These are phyloP conservation scores for Polylopha cassiicola DNA, from an alignment of 2,888 invertebrate species.

Conservation along the genomic window DNA sequence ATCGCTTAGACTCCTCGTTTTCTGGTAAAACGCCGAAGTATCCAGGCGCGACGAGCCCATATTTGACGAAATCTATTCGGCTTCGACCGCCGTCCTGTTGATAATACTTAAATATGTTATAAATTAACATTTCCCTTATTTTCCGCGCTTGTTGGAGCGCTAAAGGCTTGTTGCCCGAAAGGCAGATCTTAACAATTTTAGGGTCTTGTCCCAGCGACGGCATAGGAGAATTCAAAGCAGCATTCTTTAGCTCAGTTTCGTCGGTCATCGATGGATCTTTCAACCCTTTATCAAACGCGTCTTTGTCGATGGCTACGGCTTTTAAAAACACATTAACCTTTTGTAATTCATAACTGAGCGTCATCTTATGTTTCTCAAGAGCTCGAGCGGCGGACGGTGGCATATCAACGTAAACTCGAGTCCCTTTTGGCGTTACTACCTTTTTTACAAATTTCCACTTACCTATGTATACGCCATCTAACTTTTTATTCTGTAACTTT, in stretches of 20 bases:
- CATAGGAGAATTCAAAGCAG: conserved; percentile 42
- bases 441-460: conserved; percentile 67
- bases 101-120: conserved; percentile 52
- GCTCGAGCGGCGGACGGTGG: conserved; percentile 59
- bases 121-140: conserved; percentile 56
- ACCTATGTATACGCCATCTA: conserved; percentile 48
- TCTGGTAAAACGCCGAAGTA: conserved; percentile 55
- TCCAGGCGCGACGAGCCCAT: conserved; percentile 51
- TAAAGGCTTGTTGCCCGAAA: conserved; percentile 48
- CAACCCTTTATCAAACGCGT: conserved; percentile 56
- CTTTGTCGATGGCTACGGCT: conserved; percentile 60
- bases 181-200: conserved; percentile 45
- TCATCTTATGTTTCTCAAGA: conserved; percentile 53
- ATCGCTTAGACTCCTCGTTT: conserved; percentile 50
- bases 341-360: conserved; percentile 62
- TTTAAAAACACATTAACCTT: conserved; percentile 62
- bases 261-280: conserved; percentile 35
- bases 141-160: conserved; percentile 44
- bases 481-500: conserved; percentile 51
- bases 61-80: conserved; percentile 54
- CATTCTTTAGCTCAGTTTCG: conserved; percentile 29
- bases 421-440: conserved; percentile 53
- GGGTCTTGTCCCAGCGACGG: conserved; percentile 43
- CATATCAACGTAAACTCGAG: conserved; percentile 63
- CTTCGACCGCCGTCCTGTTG: conserved; percentile 36